A percentile compares a stretch with the other conserved stretches of the same genome.
These are phyloP conservation scores for Notodonta dromedarius DNA, from an alignment of 2,888 invertebrate species.

Conservation along the genomic window DNA sequence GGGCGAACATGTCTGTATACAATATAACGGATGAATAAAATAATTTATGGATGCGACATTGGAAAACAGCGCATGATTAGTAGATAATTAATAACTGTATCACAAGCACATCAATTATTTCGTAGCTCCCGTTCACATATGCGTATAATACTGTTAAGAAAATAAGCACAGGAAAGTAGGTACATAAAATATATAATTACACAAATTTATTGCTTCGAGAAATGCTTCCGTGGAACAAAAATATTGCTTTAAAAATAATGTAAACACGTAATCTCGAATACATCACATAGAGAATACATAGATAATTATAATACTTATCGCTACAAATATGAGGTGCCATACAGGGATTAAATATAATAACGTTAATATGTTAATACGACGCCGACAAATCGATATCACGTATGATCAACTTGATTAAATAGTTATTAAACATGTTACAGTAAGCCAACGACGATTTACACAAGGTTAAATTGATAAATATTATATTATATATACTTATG, in stretches of 20 bases:
- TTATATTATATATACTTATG: slow-evolving; percentile 37
- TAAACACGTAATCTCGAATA: slow-evolving; percentile 66
- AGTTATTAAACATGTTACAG: slow-evolving; percentile 52
- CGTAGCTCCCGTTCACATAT: slow-evolving; percentile 30
- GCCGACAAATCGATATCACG: slow-evolving; percentile 40
- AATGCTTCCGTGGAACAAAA: slow-evolving; percentile 59
- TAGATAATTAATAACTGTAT: slow-evolving; percentile 35
- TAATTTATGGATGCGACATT: slow-evolving; percentile 26
- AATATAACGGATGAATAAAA: slow-evolving; percentile 24
- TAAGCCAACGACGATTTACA: slow-evolving; percentile 72
- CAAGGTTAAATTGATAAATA: slow-evolving; percentile 39
- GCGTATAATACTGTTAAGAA: slow-evolving; percentile 44
- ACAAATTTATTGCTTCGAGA: slow-evolving; percentile 67
- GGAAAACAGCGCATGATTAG: slow-evolving; percentile 15
- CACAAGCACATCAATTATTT: slow-evolving; percentile 39
- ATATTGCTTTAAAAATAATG: slow-evolving; percentile 67
- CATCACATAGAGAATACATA: slow-evolving; percentile 63
- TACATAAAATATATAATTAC: slow-evolving; percentile 44
- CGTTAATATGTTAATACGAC: slow-evolving; percentile 37
- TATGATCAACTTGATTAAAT: slow-evolving; percentile 37
- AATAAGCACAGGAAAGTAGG: slow-evolving; percentile 30
- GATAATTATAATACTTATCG: slow-evolving; percentile 63
- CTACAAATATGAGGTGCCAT: slow-evolving; percentile 65
- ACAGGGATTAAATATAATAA: slow-evolving; percentile 49
- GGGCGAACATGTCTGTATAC: slow-evolving; percentile 22